Conservation (phyloP, 2,797 vertebrate species). For the Cryptoprocta ferox region DNA sequence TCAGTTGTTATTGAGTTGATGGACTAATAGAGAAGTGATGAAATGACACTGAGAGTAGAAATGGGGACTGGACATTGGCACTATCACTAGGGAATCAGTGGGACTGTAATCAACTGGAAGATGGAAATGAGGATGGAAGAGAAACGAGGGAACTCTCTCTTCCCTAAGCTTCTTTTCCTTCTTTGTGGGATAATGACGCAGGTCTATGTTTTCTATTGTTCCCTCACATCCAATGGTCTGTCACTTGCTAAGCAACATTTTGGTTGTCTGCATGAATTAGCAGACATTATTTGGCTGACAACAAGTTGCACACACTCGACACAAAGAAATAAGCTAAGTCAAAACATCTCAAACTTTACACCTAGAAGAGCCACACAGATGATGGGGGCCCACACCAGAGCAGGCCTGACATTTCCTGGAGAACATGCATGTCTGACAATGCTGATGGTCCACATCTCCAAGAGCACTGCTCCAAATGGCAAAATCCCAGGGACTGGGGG, state of each 20-base stretch:
- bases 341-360: background rate
- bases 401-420: background rate
- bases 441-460: background rate
- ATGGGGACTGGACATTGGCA: background rate
- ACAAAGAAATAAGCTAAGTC: background rate
- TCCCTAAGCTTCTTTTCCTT: background rate
- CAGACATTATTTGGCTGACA: background rate
- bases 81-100: no score
- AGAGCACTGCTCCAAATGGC: background rate
- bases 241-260: background rate
- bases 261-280: background rate
- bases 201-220: background rate
- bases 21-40: background rate
- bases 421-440: background rate
- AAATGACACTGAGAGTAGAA: background rate
- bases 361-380: background rate
- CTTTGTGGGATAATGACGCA: background rate
- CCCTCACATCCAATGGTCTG: background rate
- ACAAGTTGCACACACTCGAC: background rate
- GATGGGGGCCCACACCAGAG: background rate
- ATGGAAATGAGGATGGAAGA: background rate
- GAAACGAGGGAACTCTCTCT: background rate
- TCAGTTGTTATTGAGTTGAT: background rate
- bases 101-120: background rate
- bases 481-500: background rate